Percentiles rank a stretch among this genome's conserved stretches.
Conservation (phyloP, 2,888 invertebrate genomes). For the Nezara viridula region DNA sequence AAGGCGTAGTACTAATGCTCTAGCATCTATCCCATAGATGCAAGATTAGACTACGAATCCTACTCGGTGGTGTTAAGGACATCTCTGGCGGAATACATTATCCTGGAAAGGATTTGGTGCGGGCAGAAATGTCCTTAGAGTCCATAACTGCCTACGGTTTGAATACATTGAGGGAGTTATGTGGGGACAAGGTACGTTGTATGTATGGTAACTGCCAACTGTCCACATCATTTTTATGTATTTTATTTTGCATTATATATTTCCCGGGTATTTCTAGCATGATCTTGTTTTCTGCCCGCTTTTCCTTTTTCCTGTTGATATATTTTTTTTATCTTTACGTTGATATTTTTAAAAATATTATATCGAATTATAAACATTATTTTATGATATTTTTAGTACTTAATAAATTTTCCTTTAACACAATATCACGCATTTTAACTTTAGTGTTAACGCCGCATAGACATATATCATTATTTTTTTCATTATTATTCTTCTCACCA, state of each 20-base stretch:
- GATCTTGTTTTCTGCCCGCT: not conserved
- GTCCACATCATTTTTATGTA: not conserved
- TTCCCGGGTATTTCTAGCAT: not conserved
- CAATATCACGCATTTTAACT: too few species aligned
- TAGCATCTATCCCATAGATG: not conserved
- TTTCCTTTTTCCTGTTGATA: not conserved
- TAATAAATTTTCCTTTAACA: too few species aligned
- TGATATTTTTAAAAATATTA: too few species aligned
- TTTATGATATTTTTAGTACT: too few species aligned
- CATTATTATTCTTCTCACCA: too few species aligned
- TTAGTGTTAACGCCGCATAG: too few species aligned
- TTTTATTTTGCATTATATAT: not conserved
- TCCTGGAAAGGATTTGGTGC: slow-evolving; percentile 32
- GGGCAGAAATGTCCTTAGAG: not conserved
- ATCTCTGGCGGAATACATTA: slow-evolving; percentile 27
- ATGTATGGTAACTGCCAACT: not conserved
- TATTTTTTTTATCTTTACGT: not conserved
- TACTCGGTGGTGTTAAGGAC: not conserved
- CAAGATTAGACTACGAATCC: not conserved
- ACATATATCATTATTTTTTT: too few species aligned
- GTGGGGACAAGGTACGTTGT: not conserved
- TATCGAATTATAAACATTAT: too few species aligned
- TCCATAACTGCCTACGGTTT: slow-evolving; percentile 37
- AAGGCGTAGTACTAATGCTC: not conserved
- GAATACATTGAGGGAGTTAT: slow-evolving; percentile 39